phyloP scores from a whole-genome alignment of 2,113 vertebrate genomes.

The Ariopsis seemanni region DNA sequence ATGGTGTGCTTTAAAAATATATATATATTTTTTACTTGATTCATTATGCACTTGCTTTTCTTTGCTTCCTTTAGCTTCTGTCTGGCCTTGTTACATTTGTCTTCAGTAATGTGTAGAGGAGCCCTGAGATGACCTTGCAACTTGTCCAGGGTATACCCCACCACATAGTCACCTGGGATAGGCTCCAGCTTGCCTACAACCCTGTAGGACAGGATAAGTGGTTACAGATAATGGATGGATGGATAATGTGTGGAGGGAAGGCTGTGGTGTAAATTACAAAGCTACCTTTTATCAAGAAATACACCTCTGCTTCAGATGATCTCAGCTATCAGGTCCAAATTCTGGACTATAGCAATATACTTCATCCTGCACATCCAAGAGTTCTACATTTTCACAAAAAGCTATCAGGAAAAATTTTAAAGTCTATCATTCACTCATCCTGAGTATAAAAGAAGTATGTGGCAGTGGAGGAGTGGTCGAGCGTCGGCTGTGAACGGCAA shows the following conservation, averaged over 20 bases:
- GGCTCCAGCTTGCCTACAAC: too few species aligned
- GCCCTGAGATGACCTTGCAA: too few species aligned
- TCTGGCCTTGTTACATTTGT: constrained; percentile 31
- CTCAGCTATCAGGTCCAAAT: background rate
- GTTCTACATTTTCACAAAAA: background rate
- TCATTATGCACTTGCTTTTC: background rate
- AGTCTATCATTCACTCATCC: background rate
- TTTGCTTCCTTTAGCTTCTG: constrained; percentile 22
- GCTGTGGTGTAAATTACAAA: background rate
- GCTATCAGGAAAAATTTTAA: background rate
- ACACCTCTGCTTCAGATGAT: background rate
- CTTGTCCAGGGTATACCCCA: too few species aligned
- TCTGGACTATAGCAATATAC: background rate
- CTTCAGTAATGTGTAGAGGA: background rate
- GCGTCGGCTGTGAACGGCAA: too few species aligned
- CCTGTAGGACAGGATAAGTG: too few species aligned
- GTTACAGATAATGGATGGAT: too few species aligned
- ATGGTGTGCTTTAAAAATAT: too few species aligned
- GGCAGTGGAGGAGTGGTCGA: too few species aligned
- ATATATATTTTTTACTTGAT: background rate
- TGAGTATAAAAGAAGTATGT: background rate
- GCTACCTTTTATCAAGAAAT: background rate
- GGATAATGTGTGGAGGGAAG: background rate
- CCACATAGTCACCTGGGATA: too few species aligned
- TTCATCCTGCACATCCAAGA: constrained; percentile 5